phyloP scores from a whole-genome alignment of 2,888 invertebrate genomes.

The Ophion obscuratus region DNA sequence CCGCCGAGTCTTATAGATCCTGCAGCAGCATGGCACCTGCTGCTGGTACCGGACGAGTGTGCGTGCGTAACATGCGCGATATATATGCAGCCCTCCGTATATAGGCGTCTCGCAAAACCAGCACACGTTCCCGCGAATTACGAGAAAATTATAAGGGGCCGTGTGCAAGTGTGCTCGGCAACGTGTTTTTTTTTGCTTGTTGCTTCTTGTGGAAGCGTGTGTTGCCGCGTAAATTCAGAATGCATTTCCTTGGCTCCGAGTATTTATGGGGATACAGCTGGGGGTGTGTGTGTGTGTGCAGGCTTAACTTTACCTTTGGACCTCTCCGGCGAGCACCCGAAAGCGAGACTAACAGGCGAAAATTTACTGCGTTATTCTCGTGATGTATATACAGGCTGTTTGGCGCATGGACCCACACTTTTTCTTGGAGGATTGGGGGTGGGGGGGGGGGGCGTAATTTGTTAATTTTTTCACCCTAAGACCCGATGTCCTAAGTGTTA shows the following conservation, averaged over 20 bases:
- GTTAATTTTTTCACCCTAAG: no score
- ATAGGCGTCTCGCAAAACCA: background rate
- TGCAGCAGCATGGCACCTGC: background rate
- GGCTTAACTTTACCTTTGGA: slow-evolving; percentile 32
- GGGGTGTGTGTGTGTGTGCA: background rate
- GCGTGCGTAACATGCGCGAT: background rate
- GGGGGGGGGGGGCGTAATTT: no score
- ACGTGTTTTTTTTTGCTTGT: background rate
- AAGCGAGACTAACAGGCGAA: slow-evolving; percentile 35
- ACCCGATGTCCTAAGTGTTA: no score
- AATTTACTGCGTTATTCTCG: slow-evolving; percentile 45
- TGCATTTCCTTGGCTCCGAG: slow-evolving; percentile 7
- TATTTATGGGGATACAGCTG: background rate
- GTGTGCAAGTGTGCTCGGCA: background rate
- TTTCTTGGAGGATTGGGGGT: no score
- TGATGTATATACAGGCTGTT: no score
- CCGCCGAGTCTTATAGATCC: background rate
- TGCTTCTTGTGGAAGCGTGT: background rate
- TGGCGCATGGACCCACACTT: no score
- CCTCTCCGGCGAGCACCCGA: slow-evolving; percentile 37
- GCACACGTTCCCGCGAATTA: background rate
- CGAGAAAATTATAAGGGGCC: slow-evolving; percentile 1
- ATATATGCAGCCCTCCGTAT: background rate
- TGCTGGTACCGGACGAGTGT: background rate
- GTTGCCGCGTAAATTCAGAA: slow-evolving; percentile 1